Evolutionary conservation across 2,888 invertebrate genomes (phyloP).

Genomic region (Conistra vaccinii): DNA sequence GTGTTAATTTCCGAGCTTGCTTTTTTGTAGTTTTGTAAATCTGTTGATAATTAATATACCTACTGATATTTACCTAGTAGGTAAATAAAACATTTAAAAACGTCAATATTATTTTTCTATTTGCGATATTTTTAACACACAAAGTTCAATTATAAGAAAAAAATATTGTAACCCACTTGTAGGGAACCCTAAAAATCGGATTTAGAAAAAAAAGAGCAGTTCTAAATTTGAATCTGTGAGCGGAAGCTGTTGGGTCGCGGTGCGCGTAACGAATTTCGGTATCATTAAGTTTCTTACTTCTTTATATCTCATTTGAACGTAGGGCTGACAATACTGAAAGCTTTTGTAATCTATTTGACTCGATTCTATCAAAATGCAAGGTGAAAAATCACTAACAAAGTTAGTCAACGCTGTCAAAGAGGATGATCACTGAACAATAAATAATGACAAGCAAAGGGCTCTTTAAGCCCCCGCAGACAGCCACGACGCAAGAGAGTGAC

Average conservation of each 20-base stretch:
- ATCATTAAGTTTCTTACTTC: constrained; percentile 83
- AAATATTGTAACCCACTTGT: neutral
- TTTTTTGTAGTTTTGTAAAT: neutral
- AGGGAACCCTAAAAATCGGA: constrained; percentile 67
- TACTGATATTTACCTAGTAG: neutral
- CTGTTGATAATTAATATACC: constrained; percentile 1
- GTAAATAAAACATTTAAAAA: neutral
- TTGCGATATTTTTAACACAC: neutral
- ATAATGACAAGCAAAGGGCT: no score
- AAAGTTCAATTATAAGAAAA: neutral
- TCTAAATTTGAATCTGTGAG: constrained; percentile 86
- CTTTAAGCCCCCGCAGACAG: no score
- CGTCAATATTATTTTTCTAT: neutral
- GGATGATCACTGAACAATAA: neutral
- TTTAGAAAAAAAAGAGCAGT: constrained; percentile 74
- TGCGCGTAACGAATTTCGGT: constrained; percentile 85
- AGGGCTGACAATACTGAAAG: constrained; percentile 66
- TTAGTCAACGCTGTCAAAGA: neutral
- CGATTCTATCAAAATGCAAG: neutral
- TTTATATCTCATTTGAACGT: constrained; percentile 76
- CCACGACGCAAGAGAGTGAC: no score
- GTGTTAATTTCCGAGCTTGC: neutral
- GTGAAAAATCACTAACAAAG: neutral
- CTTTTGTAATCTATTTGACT: neutral
- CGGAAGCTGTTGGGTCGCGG: constrained; percentile 83